Conservation (phyloP, 2,113 vertebrate species). For the Falcunculus frontatus region DNA sequence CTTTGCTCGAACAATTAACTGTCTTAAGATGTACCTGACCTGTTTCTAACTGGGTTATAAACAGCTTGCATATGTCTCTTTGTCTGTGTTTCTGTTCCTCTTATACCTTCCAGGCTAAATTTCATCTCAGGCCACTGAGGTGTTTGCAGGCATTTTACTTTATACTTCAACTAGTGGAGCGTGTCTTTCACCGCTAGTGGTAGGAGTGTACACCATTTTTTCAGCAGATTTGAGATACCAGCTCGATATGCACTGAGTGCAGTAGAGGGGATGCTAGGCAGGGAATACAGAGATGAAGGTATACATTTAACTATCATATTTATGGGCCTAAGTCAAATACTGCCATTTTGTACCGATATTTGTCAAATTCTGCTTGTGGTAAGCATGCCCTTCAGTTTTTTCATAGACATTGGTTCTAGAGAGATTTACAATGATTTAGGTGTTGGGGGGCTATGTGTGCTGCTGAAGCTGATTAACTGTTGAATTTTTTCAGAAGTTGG, state of each 20-base stretch:
- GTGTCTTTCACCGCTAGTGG: neutral
- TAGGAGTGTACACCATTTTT: neutral
- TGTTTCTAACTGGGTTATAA: neutral
- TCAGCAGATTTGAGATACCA: neutral
- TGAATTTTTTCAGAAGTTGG: neutral
- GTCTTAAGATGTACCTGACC: neutral
- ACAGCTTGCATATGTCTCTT: rapidly evolving
- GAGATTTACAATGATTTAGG: neutral
- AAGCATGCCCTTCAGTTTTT: neutral
- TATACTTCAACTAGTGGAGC: neutral
- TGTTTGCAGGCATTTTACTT: neutral
- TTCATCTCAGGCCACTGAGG: neutral
- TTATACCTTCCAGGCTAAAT: neutral
- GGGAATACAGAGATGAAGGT: neutral
- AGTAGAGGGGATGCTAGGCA: neutral
- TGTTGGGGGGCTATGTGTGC: neutral
- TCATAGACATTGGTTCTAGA: neutral
- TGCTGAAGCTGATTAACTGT: neutral
- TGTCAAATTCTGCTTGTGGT: neutral
- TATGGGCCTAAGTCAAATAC: neutral
- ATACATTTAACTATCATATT: neutral
- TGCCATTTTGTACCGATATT: neutral
- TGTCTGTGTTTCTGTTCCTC: neutral
- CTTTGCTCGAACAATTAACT: neutral
- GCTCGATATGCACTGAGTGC: rapidly evolving